Conservation (phyloP, 1,140 invertebrate genomes). For the Panagrolaimus sp. region DNA sequence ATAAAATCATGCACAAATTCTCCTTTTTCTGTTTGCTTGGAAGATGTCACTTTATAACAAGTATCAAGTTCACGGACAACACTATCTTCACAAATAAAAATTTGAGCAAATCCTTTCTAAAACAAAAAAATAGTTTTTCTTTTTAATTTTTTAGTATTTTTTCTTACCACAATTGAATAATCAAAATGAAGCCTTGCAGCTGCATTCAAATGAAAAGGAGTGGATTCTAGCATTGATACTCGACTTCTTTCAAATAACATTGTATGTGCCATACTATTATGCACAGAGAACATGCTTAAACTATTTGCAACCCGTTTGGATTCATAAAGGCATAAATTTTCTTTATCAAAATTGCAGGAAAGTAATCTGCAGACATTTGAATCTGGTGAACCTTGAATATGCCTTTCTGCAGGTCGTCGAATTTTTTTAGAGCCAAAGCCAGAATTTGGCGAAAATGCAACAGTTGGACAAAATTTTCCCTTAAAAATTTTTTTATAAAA, state of each 20-base stretch:
- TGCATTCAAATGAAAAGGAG: constrained; percentile 46
- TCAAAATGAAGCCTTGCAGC: constrained; percentile 54
- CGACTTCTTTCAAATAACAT: constrained; percentile 39
- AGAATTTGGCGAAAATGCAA: constrained; percentile 29
- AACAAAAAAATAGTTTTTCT: constrained; percentile 17
- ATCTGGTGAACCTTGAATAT: neutral
- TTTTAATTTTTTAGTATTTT: neutral
- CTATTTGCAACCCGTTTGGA: constrained; percentile 36
- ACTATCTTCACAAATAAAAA: constrained; percentile 57
- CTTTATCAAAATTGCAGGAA: constrained; percentile 46
- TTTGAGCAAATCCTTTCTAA: constrained; percentile 40
- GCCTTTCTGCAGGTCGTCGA: constrained; percentile 7
- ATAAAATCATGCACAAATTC: constrained; percentile 47
- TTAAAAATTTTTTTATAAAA: constrained; percentile 18
- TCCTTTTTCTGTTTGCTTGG: constrained; percentile 26
- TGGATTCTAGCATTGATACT: constrained; percentile 51
- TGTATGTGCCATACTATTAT: constrained; percentile 34
- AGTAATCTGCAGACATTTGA: constrained; percentile 52
- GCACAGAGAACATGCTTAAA: constrained; percentile 30
- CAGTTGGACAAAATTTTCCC: constrained; percentile 40
- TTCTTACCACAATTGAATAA: constrained; percentile 41
- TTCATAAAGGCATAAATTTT: constrained; percentile 52
- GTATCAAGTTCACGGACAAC: constrained; percentile 40
- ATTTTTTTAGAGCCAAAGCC: constrained; percentile 14
- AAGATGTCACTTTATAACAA: constrained; percentile 29